Base-by-base conservation (phyloP, 2,113 vertebrate genomes). In the Hucho hucho region DNA sequence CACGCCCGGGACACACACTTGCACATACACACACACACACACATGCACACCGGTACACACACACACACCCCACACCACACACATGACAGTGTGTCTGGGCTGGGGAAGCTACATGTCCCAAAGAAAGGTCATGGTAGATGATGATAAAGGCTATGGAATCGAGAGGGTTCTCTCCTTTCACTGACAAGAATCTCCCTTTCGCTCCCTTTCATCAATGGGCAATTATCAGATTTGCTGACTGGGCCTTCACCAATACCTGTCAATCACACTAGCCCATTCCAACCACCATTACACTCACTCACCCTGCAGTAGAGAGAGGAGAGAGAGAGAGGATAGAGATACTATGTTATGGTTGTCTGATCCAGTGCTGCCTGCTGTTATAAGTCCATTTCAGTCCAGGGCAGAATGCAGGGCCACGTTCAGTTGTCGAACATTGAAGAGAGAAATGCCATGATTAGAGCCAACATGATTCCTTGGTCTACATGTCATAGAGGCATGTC, bases 221-320 rank as follows among this genome's bases (percentile, higher is more conserved):
- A 84, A 84, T 90, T 88, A 87, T 75, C 64, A 86, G 84, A 87
- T 81, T 69, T 86, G 84, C 81, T 88, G 86, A 84, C 75, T 24
- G 18, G n/a, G 67, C 6, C 75, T 72, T 72, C 81, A 70, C 80
- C 65, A 79, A 66, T 79, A 79, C 56, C 75, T 76, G 81, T 86
- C 82, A 79, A 70, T 89, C 80, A 83, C 56, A 37, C 16, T 18
- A 53, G 49, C 14, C 49, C 49, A 53, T 18, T 53, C 14, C 49
- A 53, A 16, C 67, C 43, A 46, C 6, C 32, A 22, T 22, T 61
- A 24, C 58, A n/a, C 12, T 49, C 37, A 16, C n/a, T 69, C 3
- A 22, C 43, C 43, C 67, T 14, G 64, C 24, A 28, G 64, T 28
- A 28, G 22, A 43, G n/a, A 63, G 20, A n/a, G 37, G 22, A n/a